Base-by-base conservation (phyloP, 2,888 invertebrate species). In the Hanleya hanleyi region DNA sequence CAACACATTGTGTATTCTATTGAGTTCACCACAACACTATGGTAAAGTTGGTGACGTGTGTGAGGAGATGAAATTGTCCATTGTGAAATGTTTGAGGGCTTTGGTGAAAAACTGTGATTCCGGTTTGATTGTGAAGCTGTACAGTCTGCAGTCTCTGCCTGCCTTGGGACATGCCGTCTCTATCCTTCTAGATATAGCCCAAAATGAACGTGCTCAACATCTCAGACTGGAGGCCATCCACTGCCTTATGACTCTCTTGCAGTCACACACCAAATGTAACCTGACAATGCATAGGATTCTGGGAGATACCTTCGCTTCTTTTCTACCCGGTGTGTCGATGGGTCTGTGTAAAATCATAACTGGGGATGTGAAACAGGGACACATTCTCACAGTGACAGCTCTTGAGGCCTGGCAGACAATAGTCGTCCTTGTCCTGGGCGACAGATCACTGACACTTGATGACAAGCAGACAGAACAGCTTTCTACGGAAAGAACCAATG, bases 291-390 rank as follows among this genome's bases (percentile, higher is more conserved):
- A 5, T 18, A 3, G 64, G 26, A 12, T 3, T 6, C 78, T 79
- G 7, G 87, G 87, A 15, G 79, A 82, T 38, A 78, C 81, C 3
- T 86, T 86, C 78, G 86, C 87, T 1, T 86, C 86, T 3, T 86
- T 87, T 64, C 76, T 88, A 37, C 88, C 88, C 35, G 87, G 88
- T 5, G 83, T 87, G 22, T 82, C 86, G 15, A 85, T 85, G 36
- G 78, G 83, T 1, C 69, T 87, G 75, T 79, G 81, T 73, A 78
- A 81, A 66, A 78, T 87, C 22, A 79, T 84, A 33, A 85, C 83
- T 29, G 85, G 85, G 12, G 87, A 87, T 72, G 74, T 79, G 2
- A 86, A 84, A 67, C 86, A 87, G 74, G 86, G 87, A 57, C 85
- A 82, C 61, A 77, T 77, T 67, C 83, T 86, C 4, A 83, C 81